Evolutionary conservation across 1,140 invertebrate genomes (phyloP).

Genomic region (Chlorops oryzae): DNA sequence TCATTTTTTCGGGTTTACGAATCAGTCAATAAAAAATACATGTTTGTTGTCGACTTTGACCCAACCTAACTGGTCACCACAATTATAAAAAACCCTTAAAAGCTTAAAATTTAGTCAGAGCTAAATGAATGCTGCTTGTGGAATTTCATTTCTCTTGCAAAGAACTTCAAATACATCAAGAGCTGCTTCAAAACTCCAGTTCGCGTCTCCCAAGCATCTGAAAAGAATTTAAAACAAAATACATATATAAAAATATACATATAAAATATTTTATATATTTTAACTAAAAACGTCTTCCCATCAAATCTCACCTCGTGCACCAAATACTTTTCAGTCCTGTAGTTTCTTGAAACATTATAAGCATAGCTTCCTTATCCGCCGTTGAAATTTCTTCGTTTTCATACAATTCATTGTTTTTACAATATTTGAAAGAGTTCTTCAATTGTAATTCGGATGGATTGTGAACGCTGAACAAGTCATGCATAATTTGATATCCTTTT

Average conservation of each 20-base stretch:
- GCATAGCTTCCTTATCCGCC: conserved; percentile 20
- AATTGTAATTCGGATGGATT: conserved; percentile 24
- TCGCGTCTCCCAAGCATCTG: conserved; percentile 28
- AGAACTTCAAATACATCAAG: conserved; percentile 20
- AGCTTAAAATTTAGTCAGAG: too few relatives aligned
- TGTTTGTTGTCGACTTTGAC: too few relatives aligned
- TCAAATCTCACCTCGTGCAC: conserved; percentile 24
- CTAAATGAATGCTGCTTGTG: conserved; percentile 14
- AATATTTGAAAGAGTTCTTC: conserved; percentile 26
- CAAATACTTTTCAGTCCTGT: conserved; percentile 30
- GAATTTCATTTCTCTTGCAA: conserved; percentile 11
- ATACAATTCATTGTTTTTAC: background rate
- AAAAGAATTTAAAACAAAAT: background rate
- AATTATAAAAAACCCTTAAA: too few relatives aligned
- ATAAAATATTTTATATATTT: background rate
- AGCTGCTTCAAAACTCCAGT: conserved; percentile 29
- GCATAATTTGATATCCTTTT: conserved; percentile 23
- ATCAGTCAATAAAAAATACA: too few relatives aligned
- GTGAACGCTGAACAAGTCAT: conserved; percentile 28
- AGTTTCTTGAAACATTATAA: conserved; percentile 29
- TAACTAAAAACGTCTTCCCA: conserved; percentile 3
- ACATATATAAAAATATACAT: background rate
- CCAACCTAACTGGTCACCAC: too few relatives aligned
- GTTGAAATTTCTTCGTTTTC: conserved; percentile 10
- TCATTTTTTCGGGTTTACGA: too few relatives aligned